These are phyloP conservation scores for Thaumetopoea pityocampa DNA, from an alignment of 1,140 invertebrate genomes.

Conservation along the genomic window DNA sequence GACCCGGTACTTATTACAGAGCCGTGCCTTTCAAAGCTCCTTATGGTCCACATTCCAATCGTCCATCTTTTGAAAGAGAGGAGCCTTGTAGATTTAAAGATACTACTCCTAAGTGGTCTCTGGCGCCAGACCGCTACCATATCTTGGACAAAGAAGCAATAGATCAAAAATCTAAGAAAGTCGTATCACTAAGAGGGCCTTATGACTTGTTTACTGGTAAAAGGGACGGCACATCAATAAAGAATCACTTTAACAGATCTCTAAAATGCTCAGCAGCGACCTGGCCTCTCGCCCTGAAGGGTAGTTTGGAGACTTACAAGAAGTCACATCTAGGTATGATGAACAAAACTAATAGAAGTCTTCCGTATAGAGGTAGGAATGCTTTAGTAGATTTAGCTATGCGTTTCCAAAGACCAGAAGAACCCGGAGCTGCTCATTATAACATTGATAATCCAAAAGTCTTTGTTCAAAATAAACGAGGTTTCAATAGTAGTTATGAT, in stretches of 20 bases:
- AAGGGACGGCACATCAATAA: conserved; percentile 43
- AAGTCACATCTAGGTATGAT: conserved; percentile 47
- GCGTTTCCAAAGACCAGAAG: conserved; percentile 33
- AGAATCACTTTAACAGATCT: conserved; percentile 51
- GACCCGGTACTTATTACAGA: conserved; percentile 54
- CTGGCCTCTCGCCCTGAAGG: conserved; percentile 50
- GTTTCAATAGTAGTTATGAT: conserved; percentile 60
- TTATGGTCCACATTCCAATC: conserved; percentile 43
- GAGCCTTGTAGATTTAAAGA: conserved; percentile 57
- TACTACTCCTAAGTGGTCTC: conserved; percentile 39
- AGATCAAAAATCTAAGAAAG: conserved; percentile 48
- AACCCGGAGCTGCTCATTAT: conserved; percentile 46
- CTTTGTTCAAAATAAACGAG: conserved; percentile 41
- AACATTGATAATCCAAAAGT: conserved; percentile 32
- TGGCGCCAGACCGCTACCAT: conserved; percentile 53
- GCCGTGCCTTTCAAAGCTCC: conserved; percentile 38
- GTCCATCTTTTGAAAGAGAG: conserved; percentile 51
- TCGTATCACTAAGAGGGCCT: conserved; percentile 51
- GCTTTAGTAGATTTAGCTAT: conserved; percentile 49
- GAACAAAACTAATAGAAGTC: conserved; percentile 53
- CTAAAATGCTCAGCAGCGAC: conserved; percentile 33
- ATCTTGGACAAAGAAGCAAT: conserved; percentile 51
- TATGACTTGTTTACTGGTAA: conserved; percentile 60
- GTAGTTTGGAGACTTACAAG: conserved; percentile 46
- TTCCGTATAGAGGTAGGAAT: conserved; percentile 43